phyloP scores from a whole-genome alignment of 2,113 vertebrate genomes.

The Sigmodon hispidus region DNA sequence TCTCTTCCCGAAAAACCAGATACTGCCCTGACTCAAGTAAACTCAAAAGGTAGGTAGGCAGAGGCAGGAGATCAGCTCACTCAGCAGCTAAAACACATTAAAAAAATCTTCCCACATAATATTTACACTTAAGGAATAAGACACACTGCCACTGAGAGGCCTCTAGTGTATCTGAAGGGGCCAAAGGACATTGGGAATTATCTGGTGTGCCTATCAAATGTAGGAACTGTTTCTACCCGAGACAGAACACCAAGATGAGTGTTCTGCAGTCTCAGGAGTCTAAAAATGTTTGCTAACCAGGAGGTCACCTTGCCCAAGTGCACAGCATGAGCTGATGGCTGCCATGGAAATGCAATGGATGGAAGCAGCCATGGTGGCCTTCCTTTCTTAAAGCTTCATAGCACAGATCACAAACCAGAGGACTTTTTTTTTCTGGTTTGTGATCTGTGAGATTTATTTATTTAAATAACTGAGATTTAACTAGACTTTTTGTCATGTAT shows the following conservation, averaged over 20 bases:
- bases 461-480: background rate
- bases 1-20: background rate
- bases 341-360: background rate
- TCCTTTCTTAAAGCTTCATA: background rate
- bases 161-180: background rate
- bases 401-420: background rate
- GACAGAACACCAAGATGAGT: background rate
- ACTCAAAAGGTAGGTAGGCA: background rate
- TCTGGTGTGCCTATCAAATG: too few species aligned
- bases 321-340: too few species aligned
- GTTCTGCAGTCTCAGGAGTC: background rate
- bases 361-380: background rate
- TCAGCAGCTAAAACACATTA: background rate
- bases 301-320: background rate
- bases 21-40: background rate
- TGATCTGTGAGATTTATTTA: background rate
- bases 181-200: background rate
- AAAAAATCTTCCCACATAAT: background rate
- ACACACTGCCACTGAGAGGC: background rate
- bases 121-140: background rate
- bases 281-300: background rate
- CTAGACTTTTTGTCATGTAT: background rate
- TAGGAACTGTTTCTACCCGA: background rate
- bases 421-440: too few species aligned
- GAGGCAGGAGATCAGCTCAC: background rate